Conservation (phyloP, 2,797 vertebrate genomes). For the Glyptemys insculpta region DNA sequence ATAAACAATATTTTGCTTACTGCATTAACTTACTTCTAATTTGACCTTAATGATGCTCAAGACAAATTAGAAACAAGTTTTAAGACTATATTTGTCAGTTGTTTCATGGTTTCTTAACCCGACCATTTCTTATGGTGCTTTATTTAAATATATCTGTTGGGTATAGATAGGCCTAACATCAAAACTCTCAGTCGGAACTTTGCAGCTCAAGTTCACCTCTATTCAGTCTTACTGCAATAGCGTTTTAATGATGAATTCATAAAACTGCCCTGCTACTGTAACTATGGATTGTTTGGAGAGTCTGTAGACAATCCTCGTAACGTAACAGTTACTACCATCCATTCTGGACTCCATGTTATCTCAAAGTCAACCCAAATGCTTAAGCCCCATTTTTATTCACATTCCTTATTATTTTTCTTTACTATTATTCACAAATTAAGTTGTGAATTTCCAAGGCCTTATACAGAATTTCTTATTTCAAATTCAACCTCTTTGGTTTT, state of each 20-base stretch:
- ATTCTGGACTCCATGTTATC: not conserved
- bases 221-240: not conserved
- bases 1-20: not conserved
- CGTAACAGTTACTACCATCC: not conserved
- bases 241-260: not conserved
- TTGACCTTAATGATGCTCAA: not conserved
- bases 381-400: not conserved
- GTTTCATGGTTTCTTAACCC: not conserved
- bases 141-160: not conserved
- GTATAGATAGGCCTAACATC: not conserved
- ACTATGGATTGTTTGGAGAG: not conserved
- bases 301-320: not conserved
- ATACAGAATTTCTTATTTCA: not conserved
- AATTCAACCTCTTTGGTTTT: not conserved
- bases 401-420: not conserved
- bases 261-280: not conserved
- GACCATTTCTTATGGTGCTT: not conserved
- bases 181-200: not conserved
- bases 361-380: not conserved
- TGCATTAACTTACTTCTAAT: not conserved
- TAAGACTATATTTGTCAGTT: not conserved
- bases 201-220: not conserved
- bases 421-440: not conserved
- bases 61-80: not conserved
- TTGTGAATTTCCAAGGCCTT: not conserved